These are phyloP conservation scores for Silurus asotus DNA, from an alignment of 2,113 vertebrate genomes.

Conservation along the genomic window DNA sequence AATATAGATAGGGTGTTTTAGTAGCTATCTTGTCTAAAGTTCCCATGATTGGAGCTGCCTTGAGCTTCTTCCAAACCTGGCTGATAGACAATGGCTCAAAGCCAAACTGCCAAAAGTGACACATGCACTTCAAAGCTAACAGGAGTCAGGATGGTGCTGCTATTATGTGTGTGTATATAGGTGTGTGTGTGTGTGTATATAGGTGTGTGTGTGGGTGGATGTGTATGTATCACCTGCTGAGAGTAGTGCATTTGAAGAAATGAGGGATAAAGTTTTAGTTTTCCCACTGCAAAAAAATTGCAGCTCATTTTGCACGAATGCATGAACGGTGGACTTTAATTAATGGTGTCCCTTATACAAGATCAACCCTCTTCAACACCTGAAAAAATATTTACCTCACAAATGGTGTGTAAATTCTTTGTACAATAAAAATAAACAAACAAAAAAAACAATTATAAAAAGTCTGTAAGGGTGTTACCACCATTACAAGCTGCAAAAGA, in stretches of 20 bases:
- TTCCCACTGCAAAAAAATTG: conserved; percentile 1
- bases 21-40: conserved; percentile 16
- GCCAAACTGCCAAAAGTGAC: conserved; percentile 51
- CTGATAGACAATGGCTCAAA: conserved; percentile 42
- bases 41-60: conserved; percentile 16
- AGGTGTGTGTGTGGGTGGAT: neutral
- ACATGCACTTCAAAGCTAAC: conserved; percentile 47
- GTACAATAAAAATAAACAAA: no score
- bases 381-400: no score
- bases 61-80: conserved; percentile 23
- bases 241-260: conserved; percentile 11
- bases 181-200: neutral
- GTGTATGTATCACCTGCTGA: conserved; percentile 31
- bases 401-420: no score
- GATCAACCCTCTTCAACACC: neutral
- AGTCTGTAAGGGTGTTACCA: no score
- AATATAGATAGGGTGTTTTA: conserved; percentile 3
- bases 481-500: neutral
- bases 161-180: neutral
- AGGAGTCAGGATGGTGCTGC: neutral
- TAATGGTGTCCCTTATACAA: neutral
- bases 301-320: neutral
- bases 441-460: no score
- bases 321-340: neutral
- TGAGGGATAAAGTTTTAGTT: neutral